Conservation (phyloP, 2,113 vertebrate species). For the Okapia johnstoni region DNA sequence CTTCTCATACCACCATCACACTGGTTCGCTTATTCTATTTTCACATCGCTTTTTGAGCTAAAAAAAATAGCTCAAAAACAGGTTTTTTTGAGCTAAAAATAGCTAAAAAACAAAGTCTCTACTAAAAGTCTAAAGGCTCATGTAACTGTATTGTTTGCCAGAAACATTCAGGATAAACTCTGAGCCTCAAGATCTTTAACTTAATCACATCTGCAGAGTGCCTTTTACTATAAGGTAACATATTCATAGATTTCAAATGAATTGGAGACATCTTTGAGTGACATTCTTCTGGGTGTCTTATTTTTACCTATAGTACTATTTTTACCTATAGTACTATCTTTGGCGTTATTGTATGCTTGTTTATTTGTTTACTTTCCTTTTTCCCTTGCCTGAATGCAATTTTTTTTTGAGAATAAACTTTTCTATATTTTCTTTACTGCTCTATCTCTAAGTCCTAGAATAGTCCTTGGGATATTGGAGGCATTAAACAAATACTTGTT, state of each 20-base stretch:
- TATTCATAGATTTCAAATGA: not conserved
- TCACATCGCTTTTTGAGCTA: not conserved
- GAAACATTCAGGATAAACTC: not conserved
- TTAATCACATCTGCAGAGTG: not conserved
- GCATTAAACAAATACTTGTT: not conserved
- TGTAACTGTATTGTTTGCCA: not conserved
- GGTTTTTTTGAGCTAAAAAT: not conserved
- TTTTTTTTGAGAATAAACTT: not conserved
- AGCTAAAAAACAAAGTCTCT: not conserved
- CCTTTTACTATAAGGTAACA: not conserved
- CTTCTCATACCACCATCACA: not conserved
- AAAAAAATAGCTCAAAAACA: not conserved
- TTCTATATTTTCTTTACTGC: not conserved
- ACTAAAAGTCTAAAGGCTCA: not conserved
- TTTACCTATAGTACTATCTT: not conserved
- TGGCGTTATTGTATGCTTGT: not conserved
- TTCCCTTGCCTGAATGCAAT: not conserved
- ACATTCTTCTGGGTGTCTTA: not conserved
- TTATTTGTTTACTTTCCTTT: not conserved
- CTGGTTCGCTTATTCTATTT: accelerated
- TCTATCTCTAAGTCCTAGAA: not conserved
- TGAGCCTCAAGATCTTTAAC: not conserved
- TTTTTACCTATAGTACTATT: not conserved
- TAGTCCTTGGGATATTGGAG: not conserved
- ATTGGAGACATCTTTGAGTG: not conserved